phyloP scores from a whole-genome alignment of 92 coral and sea anemone genomes.

The Epizoanthus fatuus region DNA sequence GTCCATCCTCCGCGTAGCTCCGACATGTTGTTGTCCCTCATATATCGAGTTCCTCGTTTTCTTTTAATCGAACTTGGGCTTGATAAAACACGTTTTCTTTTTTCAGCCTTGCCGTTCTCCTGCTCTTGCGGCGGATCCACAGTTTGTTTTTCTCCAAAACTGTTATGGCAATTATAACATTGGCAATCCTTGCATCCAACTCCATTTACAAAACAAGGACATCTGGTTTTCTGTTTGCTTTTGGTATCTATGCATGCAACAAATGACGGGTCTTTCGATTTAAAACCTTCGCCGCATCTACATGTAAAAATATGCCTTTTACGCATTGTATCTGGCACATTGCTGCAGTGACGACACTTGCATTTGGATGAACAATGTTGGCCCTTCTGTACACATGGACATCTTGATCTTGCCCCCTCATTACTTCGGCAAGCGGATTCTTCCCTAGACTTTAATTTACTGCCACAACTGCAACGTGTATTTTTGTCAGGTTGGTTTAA shows the following conservation, averaged over 20 bases:
- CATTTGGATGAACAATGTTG: no score
- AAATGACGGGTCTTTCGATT: not conserved
- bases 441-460: no score
- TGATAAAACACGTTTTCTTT: not conserved
- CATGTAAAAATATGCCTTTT: not conserved
- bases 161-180: slow-evolving; percentile 54
- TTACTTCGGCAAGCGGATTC: no score
- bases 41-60: slow-evolving; percentile 13
- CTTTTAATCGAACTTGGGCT: slow-evolving; percentile 33
- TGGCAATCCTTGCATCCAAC: slow-evolving; percentile 51
- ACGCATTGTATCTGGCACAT: not conserved
- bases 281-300: slow-evolving; percentile 28
- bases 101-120: no score
- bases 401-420: no score
- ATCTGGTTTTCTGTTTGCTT: slow-evolving; percentile 50
- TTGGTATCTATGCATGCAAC: slow-evolving; percentile 25
- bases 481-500: no score
- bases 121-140: no score
- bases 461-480: no score
- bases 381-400: no score
- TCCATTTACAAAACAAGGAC: slow-evolving; percentile 49
- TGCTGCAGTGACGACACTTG: slow-evolving; percentile 35
- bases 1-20: slow-evolving; percentile 20
- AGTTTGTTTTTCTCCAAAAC: slow-evolving; percentile 3
- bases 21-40: not conserved